Evolutionary conservation across 1,140 invertebrate genomes (phyloP), one percentile per base, ranked within the genome.

Genomic region (Drosophila varians): DNA sequence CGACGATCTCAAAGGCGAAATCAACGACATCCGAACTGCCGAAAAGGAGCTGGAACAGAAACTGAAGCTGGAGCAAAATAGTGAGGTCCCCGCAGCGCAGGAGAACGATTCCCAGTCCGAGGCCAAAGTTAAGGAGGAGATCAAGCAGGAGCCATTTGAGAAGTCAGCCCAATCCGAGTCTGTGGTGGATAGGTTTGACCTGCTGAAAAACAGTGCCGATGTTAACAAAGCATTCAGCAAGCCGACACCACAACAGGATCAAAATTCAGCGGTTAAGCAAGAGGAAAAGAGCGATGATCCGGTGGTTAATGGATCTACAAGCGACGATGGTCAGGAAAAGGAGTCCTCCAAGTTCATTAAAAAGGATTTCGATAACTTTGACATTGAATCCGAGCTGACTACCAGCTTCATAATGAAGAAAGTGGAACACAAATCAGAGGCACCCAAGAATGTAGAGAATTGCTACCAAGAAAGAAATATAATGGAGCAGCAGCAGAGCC

Each of bases 401-500:
- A 79, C 90, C 0, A 89, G 82, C 52, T 91, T 91, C 4, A 91
- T 91, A 0, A 80, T 91, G 90, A 91, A 91, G 21, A 91, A 91
- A 21, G 66, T 84, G 1, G 90, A 91, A 18, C 76, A 66, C 11
- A 90, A 90, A 53, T 45, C 86, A 58, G 54, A 66, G 12, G 7
- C 64, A 9, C 28, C 31, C 12, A 36, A 60, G 14, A 54, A 8
- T 21, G 1, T 65, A 23, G 55, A 83, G 18, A 26, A 11, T 36
- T 48, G 57, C 45, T 77, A 72, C 26, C 65, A 49, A 42, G 61
- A 64, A 0, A 40, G 55, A 12, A 66, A 21, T 36, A n/a, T 56
- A 8, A 6, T 73, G 40, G 49, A 82, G 6, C 62, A 77, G 16
- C 73, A 79, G 21, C 73, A 74, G 19, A 45, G 1, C 68, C 62